Base-by-base conservation (phyloP, 92 coral and sea anemone genomes). In the Epizoanthus illoricatus region DNA sequence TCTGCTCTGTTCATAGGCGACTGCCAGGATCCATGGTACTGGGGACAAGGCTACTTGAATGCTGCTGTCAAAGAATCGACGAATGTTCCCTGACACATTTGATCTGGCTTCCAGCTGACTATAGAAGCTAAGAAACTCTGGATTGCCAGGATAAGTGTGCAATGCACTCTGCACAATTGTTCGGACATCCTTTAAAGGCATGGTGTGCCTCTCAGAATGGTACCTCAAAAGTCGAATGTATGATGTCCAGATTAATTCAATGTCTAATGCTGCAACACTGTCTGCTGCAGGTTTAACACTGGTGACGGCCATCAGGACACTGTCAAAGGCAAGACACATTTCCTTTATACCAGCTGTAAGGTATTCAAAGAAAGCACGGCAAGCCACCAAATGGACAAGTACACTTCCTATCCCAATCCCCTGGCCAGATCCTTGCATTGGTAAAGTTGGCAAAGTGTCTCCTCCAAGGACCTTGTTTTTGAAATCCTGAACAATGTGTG, bases 1-100 rank as follows among this genome's bases (percentile, higher is more conserved):
- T 80, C 99, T 78, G 23, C 69, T 72, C 60, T 85, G 86, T 72
- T 97, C 99, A 76, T 91, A 93, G 73, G 73, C 67, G 60, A 93
- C 65, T 11, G 99, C 94, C 87, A 80, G 89, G 73, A 97, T 56
- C 99, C 98, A 93, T 0, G 94, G 98, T 28, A 93, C 71, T 6
- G 98, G 97, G 4, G 97, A 86, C 28, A 79, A 45, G 5, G 98
- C 97, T 33, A 41, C 62, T 21, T 71, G 88, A 28, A 86, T 75
- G 16, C 79, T 85, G 78, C 86, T 87, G 86, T 96, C 99, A 85
- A 96, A 92, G 52, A 87, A 89, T 76, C 99, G 90, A 60, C 99
- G 89, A 17, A 88, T 80, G 69, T 90, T 88, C 75, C 90, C 89
- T 52, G 94, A 87, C 56, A 91, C 86, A 86, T 90, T 90, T 3